These are phyloP conservation scores for Cheilosia scutellata DNA, from an alignment of 2,888 invertebrate genomes.

Conservation along the genomic window DNA sequence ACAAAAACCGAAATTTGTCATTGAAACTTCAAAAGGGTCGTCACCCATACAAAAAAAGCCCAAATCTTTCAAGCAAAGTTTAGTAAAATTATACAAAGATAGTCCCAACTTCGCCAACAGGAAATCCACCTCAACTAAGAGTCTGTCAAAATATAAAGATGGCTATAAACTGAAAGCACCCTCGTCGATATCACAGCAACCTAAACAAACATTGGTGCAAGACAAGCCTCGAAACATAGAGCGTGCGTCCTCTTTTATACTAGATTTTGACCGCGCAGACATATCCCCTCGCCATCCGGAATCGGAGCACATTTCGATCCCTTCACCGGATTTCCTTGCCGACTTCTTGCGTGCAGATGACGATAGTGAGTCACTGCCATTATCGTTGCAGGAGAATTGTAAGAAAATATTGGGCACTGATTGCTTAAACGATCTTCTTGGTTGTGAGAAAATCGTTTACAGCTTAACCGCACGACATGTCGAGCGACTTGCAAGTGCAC, in stretches of 20 bases:
- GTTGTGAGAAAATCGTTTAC: constrained; percentile 52
- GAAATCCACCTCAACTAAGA: background rate
- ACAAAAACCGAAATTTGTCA: background rate
- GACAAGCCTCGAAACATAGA: background rate
- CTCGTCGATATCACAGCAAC: background rate
- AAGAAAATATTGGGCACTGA: constrained; percentile 60
- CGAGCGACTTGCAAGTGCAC: constrained; percentile 23
- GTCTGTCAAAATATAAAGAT: background rate
- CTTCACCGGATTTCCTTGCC: constrained; percentile 25
- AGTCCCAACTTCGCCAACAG: background rate
- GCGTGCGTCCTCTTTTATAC: background rate
- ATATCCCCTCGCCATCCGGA: constrained; percentile 6
- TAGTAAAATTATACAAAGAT: constrained; percentile 32
- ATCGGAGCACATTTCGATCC: constrained; percentile 6
- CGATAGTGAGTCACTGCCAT: constrained; percentile 28
- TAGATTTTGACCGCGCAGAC: background rate
- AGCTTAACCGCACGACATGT: constrained; percentile 52
- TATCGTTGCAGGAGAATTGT: constrained; percentile 30
- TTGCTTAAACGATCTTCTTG: constrained; percentile 40
- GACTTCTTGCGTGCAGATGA: constrained; percentile 11
- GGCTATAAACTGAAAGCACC: background rate
- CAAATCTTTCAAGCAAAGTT: constrained; percentile 27
- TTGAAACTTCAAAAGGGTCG: background rate
- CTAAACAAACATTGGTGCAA: background rate
- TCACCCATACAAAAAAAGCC: background rate